These are phyloP conservation scores for Wasmannia auropunctata DNA, from an alignment of 1,140 invertebrate species.

Conservation along the genomic window DNA sequence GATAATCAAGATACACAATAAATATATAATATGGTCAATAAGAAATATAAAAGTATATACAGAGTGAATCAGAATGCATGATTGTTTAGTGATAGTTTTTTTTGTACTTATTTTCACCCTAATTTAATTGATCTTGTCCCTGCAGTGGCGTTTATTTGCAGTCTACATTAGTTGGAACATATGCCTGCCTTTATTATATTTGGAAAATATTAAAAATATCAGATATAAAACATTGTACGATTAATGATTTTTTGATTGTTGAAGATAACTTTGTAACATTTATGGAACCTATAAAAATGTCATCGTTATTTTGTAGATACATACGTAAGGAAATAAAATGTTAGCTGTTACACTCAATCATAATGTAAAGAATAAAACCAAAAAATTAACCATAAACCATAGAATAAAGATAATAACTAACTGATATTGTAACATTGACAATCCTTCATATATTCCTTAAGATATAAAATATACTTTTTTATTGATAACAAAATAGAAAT, in stretches of 20 bases:
- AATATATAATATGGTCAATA: not conserved
- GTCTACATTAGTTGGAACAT: too few species aligned
- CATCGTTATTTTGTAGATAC: not conserved
- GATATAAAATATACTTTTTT: too few species aligned
- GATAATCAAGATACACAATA: not conserved
- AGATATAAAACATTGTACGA: conserved; percentile 50
- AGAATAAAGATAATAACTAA: not conserved
- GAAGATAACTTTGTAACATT: conserved; percentile 1
- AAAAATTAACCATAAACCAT: not conserved
- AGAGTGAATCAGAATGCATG: conserved; percentile 52
- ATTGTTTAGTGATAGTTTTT: conserved; percentile 72
- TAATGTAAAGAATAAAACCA: conserved; percentile 25
- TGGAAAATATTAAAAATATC: too few species aligned
- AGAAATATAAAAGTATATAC: not conserved
- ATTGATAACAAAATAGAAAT: too few species aligned
- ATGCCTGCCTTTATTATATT: too few species aligned
- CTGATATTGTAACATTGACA: too few species aligned
- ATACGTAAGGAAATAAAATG: conserved; percentile 6
- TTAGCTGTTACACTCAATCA: not conserved
- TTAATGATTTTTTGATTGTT: conserved; percentile 18
- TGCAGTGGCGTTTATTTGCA: too few species aligned
- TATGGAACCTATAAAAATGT: not conserved
- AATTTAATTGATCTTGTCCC: conserved; percentile 72
- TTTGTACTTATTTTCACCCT: conserved; percentile 62
- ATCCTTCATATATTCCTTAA: too few species aligned